A percentile compares a stretch with the other conserved stretches of the same genome.
These are phyloP conservation scores for Rhinophrynus dorsalis DNA, from an alignment of 2,797 vertebrate genomes.

Conservation along the genomic window DNA sequence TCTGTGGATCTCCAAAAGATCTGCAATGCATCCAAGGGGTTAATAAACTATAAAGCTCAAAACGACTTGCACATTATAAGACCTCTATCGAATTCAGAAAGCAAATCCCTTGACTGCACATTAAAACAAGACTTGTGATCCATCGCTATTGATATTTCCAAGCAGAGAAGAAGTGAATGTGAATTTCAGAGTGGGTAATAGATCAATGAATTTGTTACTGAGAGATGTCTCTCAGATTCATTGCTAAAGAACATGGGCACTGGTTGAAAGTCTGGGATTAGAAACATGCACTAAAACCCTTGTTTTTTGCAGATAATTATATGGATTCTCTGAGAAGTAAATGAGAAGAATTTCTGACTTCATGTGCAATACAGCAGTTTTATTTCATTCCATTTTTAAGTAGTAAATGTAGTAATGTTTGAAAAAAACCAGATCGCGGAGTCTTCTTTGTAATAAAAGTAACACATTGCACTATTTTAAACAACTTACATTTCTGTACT, in stretches of 20 bases:
- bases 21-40: too few relatives aligned
- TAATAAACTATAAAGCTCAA: too few relatives aligned
- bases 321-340: constrained; percentile 1
- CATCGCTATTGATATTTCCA: constrained; percentile 22
- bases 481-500: too few relatives aligned
- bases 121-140: neutral
- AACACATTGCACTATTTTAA: too few relatives aligned
- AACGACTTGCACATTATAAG: neutral
- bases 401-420: too few relatives aligned
- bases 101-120: neutral
- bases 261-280: constrained; percentile 24
- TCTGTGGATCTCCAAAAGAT: too few relatives aligned
- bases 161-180: constrained; percentile 5
- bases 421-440: too few relatives aligned
- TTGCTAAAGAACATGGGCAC: constrained; percentile 23
- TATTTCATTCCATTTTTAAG: too few relatives aligned
- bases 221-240: constrained; percentile 23
- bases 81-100: neutral
- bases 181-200: constrained; percentile 28
- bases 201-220: constrained; percentile 29
- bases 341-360: neutral
- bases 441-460: too few relatives aligned
- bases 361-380: neutral
- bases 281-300: constrained; percentile 11
- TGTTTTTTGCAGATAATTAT: neutral